Evolutionary conservation across 35 echinoderm and acorn worm genomes (phyloP), one percentile per base, ranked within the genome.

Genomic region (Strongylocentrotus purpuratus): DNA sequence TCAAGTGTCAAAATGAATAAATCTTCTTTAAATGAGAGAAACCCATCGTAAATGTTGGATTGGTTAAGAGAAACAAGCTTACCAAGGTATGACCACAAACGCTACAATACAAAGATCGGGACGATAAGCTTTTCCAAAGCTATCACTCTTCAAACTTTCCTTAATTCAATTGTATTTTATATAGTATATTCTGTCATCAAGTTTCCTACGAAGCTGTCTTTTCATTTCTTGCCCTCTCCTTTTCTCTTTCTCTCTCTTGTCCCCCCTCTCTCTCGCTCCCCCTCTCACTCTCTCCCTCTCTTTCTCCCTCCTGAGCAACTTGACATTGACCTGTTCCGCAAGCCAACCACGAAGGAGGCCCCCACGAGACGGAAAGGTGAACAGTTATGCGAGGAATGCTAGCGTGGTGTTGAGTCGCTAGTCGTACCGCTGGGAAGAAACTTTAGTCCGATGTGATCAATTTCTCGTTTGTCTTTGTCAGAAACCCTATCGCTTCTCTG

Each of bases 401-500:
- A 45, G 33, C 87, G 32, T 33, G 25, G 87, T 31, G 87, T 41
- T 13, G 4, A 89, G 20, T 89, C 87, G 87, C 33, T 89, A 2
- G 87, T 31, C 87, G 45, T 89, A 89, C 87, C 85, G 25, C 7
- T 55, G 50, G 50, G 50, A 22, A 33, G 87, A 89, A 89, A 89
- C 33, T 45, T 33, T 0, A 89, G 87, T 45, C 33, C 33, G 18
- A 89, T 33, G 87, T 46, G 45, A 89, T 89, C 45, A 89, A 46
- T 89, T 89, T 41, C 87, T 89, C 87, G 87, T 89, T 89, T 89
- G 87, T 89, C 87, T 17, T 10, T 89, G 87, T 89, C 87, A 89
- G 87, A 45, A 89, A 89, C 45, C 45, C 45, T 46, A 89, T 35
- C 32, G 87, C 45, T 46, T 78, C 28, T 18, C 65, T 78, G 6